phyloP scores from a whole-genome alignment of 2,888 invertebrate genomes.

The Eurois occulta region DNA sequence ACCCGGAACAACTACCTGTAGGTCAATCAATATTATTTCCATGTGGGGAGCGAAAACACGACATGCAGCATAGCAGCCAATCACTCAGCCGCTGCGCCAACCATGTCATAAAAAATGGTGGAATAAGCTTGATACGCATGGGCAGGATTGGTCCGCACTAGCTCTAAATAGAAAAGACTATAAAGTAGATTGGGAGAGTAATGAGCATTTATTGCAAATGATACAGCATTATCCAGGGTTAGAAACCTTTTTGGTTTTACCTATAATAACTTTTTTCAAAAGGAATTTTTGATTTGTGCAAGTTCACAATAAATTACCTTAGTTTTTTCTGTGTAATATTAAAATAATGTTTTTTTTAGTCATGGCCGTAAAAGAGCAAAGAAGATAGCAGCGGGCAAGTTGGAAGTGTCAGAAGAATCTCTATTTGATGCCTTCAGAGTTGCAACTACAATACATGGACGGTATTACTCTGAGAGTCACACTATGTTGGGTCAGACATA shows the following conservation, averaged over 20 bases:
- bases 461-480: constrained; percentile 99
- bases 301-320: not conserved
- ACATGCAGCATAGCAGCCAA: too few relatives aligned
- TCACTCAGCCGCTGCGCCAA: too few relatives aligned
- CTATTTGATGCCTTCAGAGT: constrained; percentile 99
- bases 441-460: constrained; percentile 98
- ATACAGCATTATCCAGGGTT: not conserved
- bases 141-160: not conserved
- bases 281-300: not conserved
- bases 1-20: too few relatives aligned
- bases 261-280: not conserved
- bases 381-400: constrained; percentile 96
- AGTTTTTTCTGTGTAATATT: not conserved
- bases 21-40: too few relatives aligned
- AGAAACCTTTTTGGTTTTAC: not conserved
- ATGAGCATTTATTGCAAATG: not conserved
- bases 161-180: not conserved
- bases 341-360: constrained; percentile 82
- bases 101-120: too few relatives aligned
- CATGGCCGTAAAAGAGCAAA: constrained; percentile 98
- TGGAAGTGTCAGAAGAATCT: constrained; percentile 98
- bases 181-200: not conserved
- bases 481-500: constrained; percentile 99
- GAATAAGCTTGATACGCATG: too few relatives aligned
- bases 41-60: too few relatives aligned